Percentiles rank a stretch among this genome's conserved stretches.
These are phyloP conservation scores for Cercopithecus mona DNA, from an alignment of 2,113 vertebrate species.

Conservation along the genomic window DNA sequence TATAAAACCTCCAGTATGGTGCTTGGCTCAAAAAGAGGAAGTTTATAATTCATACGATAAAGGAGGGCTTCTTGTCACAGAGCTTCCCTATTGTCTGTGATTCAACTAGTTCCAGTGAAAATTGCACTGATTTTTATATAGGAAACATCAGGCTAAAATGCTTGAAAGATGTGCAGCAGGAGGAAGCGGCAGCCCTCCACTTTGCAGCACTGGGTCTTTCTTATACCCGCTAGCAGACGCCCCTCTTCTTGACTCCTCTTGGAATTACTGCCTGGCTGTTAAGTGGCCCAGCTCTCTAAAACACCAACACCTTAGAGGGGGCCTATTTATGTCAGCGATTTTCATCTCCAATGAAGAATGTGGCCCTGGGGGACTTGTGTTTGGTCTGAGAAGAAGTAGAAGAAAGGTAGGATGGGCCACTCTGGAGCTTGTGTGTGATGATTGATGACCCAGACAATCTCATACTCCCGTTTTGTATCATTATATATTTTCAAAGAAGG, in stretches of 20 bases:
- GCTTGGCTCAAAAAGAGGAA: conserved; percentile 14
- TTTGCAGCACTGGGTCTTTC: neutral
- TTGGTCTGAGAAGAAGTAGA: neutral
- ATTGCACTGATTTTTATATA: neutral
- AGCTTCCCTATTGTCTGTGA: neutral
- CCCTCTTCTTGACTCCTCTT: neutral
- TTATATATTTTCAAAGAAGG: neutral
- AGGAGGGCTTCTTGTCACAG: neutral
- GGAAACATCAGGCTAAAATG: neutral
- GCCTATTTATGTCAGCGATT: neutral
- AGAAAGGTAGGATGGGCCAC: neutral
- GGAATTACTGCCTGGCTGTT: neutral
- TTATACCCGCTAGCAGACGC: neutral
- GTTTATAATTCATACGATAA: neutral
- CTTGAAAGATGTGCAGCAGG: neutral
- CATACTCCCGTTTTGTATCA: neutral
- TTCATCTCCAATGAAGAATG: neutral
- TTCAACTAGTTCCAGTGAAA: neutral
- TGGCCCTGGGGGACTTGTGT: neutral
- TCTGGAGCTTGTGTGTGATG: neutral
- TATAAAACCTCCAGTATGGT: neutral
- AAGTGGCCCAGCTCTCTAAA: neutral
- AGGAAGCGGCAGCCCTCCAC: neutral
- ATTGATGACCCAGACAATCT: neutral
- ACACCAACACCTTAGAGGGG: neutral